These are phyloP conservation scores for Anthopleura sola DNA, from an alignment of 64 coral and sea anemone genomes.

Conservation along the genomic window DNA sequence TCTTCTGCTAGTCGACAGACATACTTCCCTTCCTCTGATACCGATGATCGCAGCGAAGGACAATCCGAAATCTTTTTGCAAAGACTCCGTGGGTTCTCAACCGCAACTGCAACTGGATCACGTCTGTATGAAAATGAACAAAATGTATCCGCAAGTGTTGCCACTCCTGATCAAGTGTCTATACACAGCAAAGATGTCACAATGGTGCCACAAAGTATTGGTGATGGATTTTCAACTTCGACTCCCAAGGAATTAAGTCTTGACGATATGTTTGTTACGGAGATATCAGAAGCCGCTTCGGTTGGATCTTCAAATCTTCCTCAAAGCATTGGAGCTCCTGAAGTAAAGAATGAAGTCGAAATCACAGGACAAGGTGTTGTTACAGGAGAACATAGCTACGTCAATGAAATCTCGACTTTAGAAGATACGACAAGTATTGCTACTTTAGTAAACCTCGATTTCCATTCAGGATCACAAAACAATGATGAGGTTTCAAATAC, in stretches of 20 bases:
- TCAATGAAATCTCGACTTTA: background rate
- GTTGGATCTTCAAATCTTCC: background rate
- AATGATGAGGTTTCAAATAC: background rate
- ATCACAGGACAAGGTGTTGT: background rate
- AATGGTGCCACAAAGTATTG: background rate
- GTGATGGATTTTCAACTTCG: background rate
- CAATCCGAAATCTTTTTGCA: slow-evolving; percentile 1
- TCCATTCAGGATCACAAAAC: background rate
- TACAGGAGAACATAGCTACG: background rate
- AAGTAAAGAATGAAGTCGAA: background rate
- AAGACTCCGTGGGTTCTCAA: background rate
- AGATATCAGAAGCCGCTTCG: background rate
- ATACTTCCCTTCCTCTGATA: background rate
- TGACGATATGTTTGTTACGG: background rate
- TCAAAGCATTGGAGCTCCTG: background rate
- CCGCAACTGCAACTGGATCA: background rate
- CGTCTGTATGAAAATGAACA: background rate
- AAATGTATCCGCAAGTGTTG: no score
- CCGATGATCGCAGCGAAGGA: background rate
- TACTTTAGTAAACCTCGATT: background rate
- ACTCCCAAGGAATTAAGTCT: background rate
- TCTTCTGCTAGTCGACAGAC: slow-evolving; percentile 1
- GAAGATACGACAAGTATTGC: background rate
- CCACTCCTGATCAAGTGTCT: no score
- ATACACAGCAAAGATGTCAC: background rate